phyloP scores from a whole-genome alignment of 2,888 invertebrate species.

The Horisme vitalbata region DNA sequence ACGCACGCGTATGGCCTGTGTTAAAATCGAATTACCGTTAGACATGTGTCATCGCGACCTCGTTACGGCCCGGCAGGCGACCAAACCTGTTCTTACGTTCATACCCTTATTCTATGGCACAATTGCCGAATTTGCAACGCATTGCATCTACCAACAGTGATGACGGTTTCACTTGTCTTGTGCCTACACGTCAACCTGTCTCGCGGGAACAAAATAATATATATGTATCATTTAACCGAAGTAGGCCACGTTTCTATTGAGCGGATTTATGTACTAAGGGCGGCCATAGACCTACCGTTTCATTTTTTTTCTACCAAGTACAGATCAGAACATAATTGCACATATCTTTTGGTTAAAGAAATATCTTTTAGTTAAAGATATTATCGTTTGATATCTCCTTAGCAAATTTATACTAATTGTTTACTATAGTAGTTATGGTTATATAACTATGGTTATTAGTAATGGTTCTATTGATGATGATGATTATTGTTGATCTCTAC shows the following conservation, averaged over 20 bases:
- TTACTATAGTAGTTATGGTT: too few species aligned
- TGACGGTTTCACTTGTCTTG: constrained; percentile 6
- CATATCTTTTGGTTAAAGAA: too few species aligned
- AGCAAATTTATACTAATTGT: too few species aligned
- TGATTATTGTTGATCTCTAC: too few species aligned
- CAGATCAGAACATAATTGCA: too few species aligned
- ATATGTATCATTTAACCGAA: constrained; percentile 10
- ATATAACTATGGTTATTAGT: too few species aligned
- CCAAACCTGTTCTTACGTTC: constrained; percentile 68
- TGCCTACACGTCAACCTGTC: constrained; percentile 10
- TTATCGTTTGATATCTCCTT: too few species aligned
- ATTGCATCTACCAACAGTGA: constrained; percentile 4
- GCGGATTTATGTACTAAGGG: too few species aligned
- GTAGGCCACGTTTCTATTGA: constrained; percentile 10
- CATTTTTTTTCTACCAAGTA: too few species aligned
- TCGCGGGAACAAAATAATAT: constrained; percentile 14
- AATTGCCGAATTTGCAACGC: constrained; percentile 56
- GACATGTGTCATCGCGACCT: constrained; percentile 79
- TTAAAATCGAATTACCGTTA: constrained; percentile 77
- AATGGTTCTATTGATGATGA: too few species aligned
- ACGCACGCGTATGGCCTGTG: constrained; percentile 40
- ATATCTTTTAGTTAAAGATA: too few species aligned
- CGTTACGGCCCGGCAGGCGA: constrained; percentile 56
- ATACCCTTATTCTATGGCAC: constrained; percentile 63
- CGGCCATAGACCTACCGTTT: too few species aligned